A percentile compares a stretch with the other conserved stretches of the same genome.
Conservation (phyloP, 2,113 vertebrate species). For the Zingel zingel region DNA sequence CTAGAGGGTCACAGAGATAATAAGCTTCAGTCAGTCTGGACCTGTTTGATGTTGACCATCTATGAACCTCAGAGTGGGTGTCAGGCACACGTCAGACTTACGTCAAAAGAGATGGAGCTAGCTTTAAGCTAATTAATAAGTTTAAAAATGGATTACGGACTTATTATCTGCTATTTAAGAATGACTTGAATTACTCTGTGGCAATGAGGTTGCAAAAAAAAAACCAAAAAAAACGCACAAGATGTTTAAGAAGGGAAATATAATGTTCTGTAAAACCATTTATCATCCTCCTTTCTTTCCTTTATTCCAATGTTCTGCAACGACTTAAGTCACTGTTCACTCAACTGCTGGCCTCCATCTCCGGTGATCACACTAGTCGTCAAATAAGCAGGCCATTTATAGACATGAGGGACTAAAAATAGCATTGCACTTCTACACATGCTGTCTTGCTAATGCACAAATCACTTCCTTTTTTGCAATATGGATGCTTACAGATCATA, state of each 20-base stretch:
- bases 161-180: slow-evolving; percentile 30
- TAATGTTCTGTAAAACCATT: background rate
- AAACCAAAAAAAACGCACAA: background rate
- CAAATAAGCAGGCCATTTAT: slow-evolving; percentile 7
- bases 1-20: slow-evolving; percentile 72
- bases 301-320: slow-evolving; percentile 3
- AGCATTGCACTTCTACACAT: background rate
- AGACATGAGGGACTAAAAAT: slow-evolving; percentile 1
- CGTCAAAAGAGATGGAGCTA: slow-evolving; percentile 37
- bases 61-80: slow-evolving; percentile 40
- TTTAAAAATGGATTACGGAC: slow-evolving; percentile 21
- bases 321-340: background rate
- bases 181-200: background rate
- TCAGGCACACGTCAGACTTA: slow-evolving; percentile 18
- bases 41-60: slow-evolving; percentile 70
- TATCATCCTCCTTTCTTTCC: background rate
- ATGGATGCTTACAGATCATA: background rate
- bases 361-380: background rate
- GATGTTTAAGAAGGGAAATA: background rate
- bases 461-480: background rate
- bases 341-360: background rate
- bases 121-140: slow-evolving; percentile 64
- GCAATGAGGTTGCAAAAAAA: background rate
- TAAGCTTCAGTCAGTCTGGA: slow-evolving; percentile 67
- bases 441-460: background rate